Conservation (phyloP, 2,797 vertebrate species). For the Peromyscus nudipes region DNA sequence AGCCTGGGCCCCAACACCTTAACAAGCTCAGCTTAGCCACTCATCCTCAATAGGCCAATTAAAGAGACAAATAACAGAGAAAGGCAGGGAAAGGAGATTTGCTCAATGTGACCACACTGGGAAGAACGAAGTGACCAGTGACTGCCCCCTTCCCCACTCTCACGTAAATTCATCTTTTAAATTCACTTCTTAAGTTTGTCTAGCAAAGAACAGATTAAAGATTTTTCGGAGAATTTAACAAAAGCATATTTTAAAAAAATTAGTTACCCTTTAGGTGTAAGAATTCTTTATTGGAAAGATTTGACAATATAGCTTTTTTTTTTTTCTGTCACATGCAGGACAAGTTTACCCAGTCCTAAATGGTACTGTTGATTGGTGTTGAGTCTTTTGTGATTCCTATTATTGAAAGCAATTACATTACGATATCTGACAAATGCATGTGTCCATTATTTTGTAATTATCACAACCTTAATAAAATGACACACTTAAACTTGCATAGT, state of each 20-base stretch:
- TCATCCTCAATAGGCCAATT: background rate
- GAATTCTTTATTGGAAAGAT: background rate
- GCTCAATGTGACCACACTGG: background rate
- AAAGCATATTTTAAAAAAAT: background rate
- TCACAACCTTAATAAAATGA: background rate
- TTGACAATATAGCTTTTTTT: background rate
- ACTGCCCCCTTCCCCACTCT: background rate
- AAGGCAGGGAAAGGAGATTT: background rate
- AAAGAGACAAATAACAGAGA: background rate
- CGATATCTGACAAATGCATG: background rate
- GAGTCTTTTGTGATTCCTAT: background rate
- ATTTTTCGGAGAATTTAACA: background rate
- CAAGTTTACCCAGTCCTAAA: background rate
- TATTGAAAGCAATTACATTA: background rate
- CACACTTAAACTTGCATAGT: background rate
- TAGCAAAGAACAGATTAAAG: background rate
- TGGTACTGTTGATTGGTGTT: background rate
- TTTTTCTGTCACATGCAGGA: background rate
- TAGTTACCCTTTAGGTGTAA: background rate
- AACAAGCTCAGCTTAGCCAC: background rate
- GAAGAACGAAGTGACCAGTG: background rate
- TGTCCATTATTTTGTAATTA: background rate
- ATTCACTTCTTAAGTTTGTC: background rate
- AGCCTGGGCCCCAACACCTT: background rate
- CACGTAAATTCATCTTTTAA: background rate